phyloP scores from a whole-genome alignment of 2,113 vertebrate species.

The Ctenomys sociabilis region DNA sequence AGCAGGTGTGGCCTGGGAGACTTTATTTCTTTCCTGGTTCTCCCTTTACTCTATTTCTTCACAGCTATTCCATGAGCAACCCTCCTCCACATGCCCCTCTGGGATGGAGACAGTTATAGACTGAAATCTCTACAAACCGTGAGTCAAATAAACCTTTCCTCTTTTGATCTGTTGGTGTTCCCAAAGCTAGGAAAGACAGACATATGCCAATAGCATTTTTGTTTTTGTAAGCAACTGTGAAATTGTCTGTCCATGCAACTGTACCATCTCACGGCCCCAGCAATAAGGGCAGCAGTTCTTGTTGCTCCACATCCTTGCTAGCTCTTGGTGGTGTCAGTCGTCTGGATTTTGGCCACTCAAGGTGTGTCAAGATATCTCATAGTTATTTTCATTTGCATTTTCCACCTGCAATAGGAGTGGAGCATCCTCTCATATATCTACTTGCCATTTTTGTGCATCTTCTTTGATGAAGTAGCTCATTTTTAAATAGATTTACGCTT shows the following conservation, averaged over 20 bases:
- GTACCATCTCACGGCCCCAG: neutral
- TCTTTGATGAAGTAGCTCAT: neutral
- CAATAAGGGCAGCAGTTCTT: neutral
- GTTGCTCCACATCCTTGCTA: neutral
- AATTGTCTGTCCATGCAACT: neutral
- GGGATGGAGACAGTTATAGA: neutral
- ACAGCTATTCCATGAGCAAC: neutral
- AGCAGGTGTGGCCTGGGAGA: neutral
- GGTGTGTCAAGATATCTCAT: neutral
- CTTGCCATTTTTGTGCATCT: neutral
- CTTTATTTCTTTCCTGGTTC: neutral
- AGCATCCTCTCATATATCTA: neutral
- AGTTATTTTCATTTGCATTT: neutral
- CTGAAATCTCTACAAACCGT: neutral
- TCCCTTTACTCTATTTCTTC: neutral
- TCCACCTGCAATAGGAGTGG: neutral
- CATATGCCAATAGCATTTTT: neutral
- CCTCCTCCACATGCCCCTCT: neutral
- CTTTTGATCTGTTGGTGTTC: neutral
- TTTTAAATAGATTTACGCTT: neutral
- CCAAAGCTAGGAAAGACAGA: neutral
- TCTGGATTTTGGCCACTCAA: neutral
- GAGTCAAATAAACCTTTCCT: neutral
- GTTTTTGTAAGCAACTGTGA: neutral
- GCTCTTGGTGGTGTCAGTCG: neutral